A percentile compares a stretch with the other conserved stretches of the same genome.
These are phyloP conservation scores for Perizoma flavofasciatum DNA, from an alignment of 2,888 invertebrate genomes.

Conservation along the genomic window DNA sequence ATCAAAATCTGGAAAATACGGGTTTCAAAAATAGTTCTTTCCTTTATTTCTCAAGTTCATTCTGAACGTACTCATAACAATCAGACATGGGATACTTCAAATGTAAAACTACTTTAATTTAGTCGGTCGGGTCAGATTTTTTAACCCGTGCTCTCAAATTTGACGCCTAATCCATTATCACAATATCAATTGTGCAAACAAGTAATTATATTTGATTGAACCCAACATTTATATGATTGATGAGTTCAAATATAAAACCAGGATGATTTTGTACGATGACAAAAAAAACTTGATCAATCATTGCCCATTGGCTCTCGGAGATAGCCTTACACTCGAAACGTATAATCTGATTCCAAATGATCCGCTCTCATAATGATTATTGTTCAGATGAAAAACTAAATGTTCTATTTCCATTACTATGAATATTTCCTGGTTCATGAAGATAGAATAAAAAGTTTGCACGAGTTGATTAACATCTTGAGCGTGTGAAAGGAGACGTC, in stretches of 20 bases:
- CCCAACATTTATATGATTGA: slow-evolving; percentile 60
- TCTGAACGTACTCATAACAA: too few species aligned
- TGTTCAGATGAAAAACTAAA: slow-evolving; percentile 42
- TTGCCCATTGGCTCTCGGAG: slow-evolving; percentile 8
- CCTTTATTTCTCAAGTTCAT: too few species aligned
- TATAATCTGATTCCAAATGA: slow-evolving; percentile 28
- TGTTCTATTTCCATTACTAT: slow-evolving; percentile 42
- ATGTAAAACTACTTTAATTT: slow-evolving; percentile 5
- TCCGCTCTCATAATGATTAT: slow-evolving; percentile 41
- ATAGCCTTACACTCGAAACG: slow-evolving; percentile 19
- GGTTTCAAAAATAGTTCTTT: too few species aligned
- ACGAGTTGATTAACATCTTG: slow-evolving; percentile 62
- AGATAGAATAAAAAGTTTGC: slow-evolving; percentile 58
- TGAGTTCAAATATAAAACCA: slow-evolving; percentile 56
- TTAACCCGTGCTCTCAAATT: slow-evolving; percentile 23
- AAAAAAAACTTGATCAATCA: slow-evolving; percentile 17
- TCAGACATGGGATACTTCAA: not conserved
- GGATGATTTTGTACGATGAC: slow-evolving; percentile 30
- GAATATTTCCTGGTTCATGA: slow-evolving; percentile 62
- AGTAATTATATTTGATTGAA: slow-evolving; percentile 54
- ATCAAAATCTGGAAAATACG: not conserved
- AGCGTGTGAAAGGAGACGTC: slow-evolving; percentile 69
- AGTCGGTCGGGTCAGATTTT: slow-evolving; percentile 17
- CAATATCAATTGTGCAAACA: slow-evolving; percentile 57
- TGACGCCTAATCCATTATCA: slow-evolving; percentile 38